These are phyloP conservation scores for Elgaria multicarinata DNA, from an alignment of 2,113 vertebrate species.

Conservation along the genomic window DNA sequence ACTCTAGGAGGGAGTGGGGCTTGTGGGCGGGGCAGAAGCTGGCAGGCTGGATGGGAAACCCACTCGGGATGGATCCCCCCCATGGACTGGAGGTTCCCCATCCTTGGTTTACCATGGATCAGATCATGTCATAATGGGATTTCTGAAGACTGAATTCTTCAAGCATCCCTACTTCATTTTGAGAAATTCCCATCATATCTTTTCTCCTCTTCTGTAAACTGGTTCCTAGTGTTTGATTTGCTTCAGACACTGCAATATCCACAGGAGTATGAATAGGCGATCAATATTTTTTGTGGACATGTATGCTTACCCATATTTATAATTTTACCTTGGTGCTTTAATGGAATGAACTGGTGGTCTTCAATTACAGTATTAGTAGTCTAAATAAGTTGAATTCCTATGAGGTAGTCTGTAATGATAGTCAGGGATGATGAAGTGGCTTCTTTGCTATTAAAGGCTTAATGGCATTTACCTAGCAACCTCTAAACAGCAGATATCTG, in stretches of 20 bases:
- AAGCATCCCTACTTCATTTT: not conserved
- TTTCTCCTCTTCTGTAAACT: not conserved
- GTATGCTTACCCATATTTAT: not conserved
- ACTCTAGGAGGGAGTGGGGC: no score
- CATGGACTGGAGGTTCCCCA: no score
- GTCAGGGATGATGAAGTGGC: not conserved
- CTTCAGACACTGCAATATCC: not conserved
- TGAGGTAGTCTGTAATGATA: constrained; percentile 4
- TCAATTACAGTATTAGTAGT: not conserved
- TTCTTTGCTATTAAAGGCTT: not conserved
- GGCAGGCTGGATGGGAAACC: no score
- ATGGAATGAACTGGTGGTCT: not conserved
- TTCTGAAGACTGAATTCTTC: not conserved
- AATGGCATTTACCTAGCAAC: not conserved
- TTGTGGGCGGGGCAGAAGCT: no score
- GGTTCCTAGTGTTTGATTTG: not conserved
- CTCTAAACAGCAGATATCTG: not conserved
- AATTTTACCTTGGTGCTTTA: not conserved
- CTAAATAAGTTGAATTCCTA: not conserved
- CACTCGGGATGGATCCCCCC: no score
- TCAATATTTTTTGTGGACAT: not conserved
- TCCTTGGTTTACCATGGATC: no score
- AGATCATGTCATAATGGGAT: not conserved
- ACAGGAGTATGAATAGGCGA: not conserved
- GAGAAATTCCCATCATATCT: no score